These are phyloP conservation scores for Athrips mouffetella DNA, from an alignment of 2,888 invertebrate species.

Conservation along the genomic window DNA sequence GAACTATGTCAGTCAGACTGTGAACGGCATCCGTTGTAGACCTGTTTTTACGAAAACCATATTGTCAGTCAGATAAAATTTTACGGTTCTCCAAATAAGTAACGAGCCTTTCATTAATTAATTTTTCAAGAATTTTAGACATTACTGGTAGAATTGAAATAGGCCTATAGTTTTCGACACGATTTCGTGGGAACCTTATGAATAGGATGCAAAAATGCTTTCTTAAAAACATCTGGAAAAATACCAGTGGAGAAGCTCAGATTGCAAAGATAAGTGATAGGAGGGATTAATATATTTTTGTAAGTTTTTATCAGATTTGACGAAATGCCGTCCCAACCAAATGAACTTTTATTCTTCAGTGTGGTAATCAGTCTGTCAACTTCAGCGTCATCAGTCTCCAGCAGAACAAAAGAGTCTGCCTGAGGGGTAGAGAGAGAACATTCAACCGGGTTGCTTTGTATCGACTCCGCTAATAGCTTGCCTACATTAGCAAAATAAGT, in stretches of 20 bases:
- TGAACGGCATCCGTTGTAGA: slow-evolving; percentile 9
- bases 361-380: neutral
- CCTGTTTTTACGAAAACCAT: slow-evolving; percentile 4
- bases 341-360: neutral
- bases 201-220: slow-evolving; percentile 4
- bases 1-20: too few relatives aligned
- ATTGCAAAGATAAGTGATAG: neutral
- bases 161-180: slow-evolving; percentile 2
- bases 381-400: neutral
- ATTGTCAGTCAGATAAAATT: neutral
- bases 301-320: neutral
- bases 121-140: slow-evolving; percentile 7
- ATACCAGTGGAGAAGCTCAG: neutral
- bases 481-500: neutral
- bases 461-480: neutral
- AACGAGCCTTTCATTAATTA: neutral
- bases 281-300: neutral
- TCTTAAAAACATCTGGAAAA: slow-evolving; percentile 1
- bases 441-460: neutral
- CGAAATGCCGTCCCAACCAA: slow-evolving; percentile 6
- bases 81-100: neutral
- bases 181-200: neutral
- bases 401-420: neutral
- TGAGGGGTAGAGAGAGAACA: too few relatives aligned
- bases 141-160: slow-evolving; percentile 7